Conservation (phyloP, 2,113 vertebrate species). For the Pithys albifrons region DNA sequence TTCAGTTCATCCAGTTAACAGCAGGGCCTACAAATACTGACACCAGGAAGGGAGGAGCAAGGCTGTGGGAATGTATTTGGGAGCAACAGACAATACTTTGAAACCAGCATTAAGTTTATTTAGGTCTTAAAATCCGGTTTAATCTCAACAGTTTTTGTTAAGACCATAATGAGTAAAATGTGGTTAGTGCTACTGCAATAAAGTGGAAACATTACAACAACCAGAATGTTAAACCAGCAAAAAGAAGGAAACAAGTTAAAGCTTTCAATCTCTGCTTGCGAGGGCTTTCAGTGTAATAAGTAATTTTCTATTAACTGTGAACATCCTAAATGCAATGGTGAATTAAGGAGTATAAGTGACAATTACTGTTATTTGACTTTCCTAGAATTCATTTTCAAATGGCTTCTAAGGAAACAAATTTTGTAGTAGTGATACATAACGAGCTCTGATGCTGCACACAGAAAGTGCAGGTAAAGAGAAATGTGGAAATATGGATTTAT, state of each 20-base stretch:
- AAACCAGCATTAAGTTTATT: neutral
- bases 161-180: neutral
- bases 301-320: neutral
- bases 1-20: neutral
- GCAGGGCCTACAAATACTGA: rapidly evolving
- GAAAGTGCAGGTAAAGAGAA: neutral
- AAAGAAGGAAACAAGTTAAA: neutral
- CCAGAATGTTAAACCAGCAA: neutral
- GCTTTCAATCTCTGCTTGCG: neutral
- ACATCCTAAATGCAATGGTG: neutral
- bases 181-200: neutral
- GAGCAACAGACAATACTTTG: neutral
- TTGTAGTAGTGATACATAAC: neutral
- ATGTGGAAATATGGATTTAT: neutral
- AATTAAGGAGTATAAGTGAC: neutral
- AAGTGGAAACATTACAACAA: neutral
- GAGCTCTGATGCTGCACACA: neutral
- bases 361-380: neutral
- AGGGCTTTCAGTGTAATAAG: neutral
- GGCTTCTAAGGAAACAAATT: neutral
- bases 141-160: neutral
- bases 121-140: neutral
- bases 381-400: neutral
- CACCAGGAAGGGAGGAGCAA: neutral
- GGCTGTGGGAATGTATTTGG: neutral